Conservation (phyloP, 2,888 invertebrate genomes). For the Saturnia japonica region DNA sequence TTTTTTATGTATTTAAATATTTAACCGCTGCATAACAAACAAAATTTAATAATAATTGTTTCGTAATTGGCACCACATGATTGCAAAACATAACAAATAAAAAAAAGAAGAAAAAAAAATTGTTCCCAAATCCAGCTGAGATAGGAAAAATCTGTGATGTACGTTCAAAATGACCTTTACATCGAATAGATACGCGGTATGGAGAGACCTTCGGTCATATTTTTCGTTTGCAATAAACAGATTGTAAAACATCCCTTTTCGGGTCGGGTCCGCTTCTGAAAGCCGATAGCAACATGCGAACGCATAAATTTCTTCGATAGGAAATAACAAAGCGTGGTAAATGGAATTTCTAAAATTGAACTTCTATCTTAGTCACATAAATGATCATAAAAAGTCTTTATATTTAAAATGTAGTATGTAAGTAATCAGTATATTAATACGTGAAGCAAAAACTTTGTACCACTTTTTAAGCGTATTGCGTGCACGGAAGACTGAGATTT, state of each 20-base stretch:
- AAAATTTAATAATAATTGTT: too few species aligned
- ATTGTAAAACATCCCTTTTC: constrained; percentile 14
- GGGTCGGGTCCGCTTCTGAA: constrained; percentile 8
- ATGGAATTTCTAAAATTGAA: neutral
- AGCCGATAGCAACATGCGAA: neutral
- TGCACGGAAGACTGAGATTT: too few species aligned
- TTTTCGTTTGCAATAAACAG: constrained; percentile 13
- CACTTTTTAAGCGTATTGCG: too few species aligned
- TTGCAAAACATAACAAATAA: too few species aligned
- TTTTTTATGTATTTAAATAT: too few species aligned
- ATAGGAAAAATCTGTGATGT: neutral
- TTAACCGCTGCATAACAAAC: too few species aligned
- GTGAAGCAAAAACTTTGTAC: too few species aligned
- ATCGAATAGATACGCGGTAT: neutral
- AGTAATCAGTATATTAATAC: too few species aligned
- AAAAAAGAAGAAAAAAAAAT: too few species aligned
- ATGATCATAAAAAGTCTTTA: too few species aligned
- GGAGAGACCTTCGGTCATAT: constrained; percentile 10
- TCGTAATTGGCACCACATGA: too few species aligned
- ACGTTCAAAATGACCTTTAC: neutral
- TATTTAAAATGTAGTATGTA: too few species aligned
- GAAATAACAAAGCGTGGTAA: neutral
- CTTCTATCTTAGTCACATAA: neutral
- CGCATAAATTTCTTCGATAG: neutral
- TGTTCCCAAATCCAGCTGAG: neutral